Base-by-base conservation (phyloP, 1,140 invertebrate species). In the Saxidomus purpurata region DNA sequence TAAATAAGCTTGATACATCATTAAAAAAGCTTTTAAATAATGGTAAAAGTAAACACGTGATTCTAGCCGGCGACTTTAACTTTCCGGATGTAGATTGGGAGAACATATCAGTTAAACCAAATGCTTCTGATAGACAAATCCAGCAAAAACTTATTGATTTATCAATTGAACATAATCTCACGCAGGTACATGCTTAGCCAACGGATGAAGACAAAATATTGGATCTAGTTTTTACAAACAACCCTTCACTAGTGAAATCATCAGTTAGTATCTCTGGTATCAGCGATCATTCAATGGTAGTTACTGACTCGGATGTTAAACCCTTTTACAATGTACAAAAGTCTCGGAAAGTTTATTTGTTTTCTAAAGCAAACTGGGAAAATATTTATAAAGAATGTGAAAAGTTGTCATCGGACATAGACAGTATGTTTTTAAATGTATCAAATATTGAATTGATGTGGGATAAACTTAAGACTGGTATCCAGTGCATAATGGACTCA, bases 81-180 rank as follows among this genome's bases (percentile, higher is more conserved):
- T 74, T 28, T 74, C 69, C 69, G 0, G 34, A 74, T 38, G 38
- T 74, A n/a, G n/a, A n/a, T n/a, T n/a, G n/a, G n/a, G n/a, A n/a
- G n/a, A n/a, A n/a, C n/a, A n/a, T 38, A 36, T 36, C 31, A 40
- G 69, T 74, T 15, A 38, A 74, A 2, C 1, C 0, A 38, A 74
- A 74, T 17, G 25, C 22, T 8, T 0, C 1, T 0, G 69, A 74
- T 38, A 34, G 19, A 6, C 1, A 74, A n/a, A 43, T 74, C 1
- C 69, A 74, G 38, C 69, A 74, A 74, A 25, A 15, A 34, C 31
- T 74, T 22, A 0, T 74, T 34, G 69, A 74, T 38, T 1, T 38
- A 1, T 1, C 69, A 1, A 74, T 17, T 8, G 31, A 74, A 22
- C 34, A 36, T n/a, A n/a, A 3, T 22, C 15, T 74, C 0, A 74